phyloP scores from a whole-genome alignment of 2,888 invertebrate species.

The Azorinus chamasolen region DNA sequence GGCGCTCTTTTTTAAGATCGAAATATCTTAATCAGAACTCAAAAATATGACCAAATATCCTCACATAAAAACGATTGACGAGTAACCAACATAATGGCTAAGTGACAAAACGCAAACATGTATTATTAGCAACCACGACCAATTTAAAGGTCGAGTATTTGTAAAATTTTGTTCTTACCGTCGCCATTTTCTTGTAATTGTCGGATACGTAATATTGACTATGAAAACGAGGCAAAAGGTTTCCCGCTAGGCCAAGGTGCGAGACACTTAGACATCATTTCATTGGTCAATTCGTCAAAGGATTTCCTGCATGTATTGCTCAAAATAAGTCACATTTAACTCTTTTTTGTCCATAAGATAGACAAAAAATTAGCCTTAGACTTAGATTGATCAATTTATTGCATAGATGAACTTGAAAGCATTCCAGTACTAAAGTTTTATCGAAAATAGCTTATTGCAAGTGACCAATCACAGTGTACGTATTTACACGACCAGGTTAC shows the following conservation, averaged over 20 bases:
- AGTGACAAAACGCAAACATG: conserved; percentile 21
- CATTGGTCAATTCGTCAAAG: conserved; percentile 59
- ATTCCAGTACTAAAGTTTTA: too few relatives aligned
- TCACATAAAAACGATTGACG: conserved; percentile 32
- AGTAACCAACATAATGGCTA: conserved; percentile 55
- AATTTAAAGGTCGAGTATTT: conserved; percentile 14
- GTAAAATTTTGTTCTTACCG: conserved; percentile 76
- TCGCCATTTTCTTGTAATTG: conserved; percentile 85
- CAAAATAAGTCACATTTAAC: not conserved
- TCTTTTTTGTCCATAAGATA: not conserved
- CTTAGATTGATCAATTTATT: too few relatives aligned
- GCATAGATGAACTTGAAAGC: too few relatives aligned
- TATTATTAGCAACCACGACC: not conserved
- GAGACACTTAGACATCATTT: conserved; percentile 29
- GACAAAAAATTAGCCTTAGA: too few relatives aligned
- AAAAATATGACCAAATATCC: conserved; percentile 13
- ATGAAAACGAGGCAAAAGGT: conserved; percentile 79
- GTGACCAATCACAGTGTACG: conserved; percentile 67
- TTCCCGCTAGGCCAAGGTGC: conserved; percentile 46
- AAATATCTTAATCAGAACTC: conserved; percentile 26
- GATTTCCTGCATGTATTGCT: too few relatives aligned
- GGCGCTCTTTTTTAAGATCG: conserved; percentile 52
- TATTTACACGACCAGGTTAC: conserved; percentile 51
- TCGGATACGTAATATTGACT: conserved; percentile 75
- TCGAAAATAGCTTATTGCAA: too few relatives aligned